Base-by-base conservation (phyloP, 2,888 invertebrate genomes). In the Pachymerium ferrugineum region DNA sequence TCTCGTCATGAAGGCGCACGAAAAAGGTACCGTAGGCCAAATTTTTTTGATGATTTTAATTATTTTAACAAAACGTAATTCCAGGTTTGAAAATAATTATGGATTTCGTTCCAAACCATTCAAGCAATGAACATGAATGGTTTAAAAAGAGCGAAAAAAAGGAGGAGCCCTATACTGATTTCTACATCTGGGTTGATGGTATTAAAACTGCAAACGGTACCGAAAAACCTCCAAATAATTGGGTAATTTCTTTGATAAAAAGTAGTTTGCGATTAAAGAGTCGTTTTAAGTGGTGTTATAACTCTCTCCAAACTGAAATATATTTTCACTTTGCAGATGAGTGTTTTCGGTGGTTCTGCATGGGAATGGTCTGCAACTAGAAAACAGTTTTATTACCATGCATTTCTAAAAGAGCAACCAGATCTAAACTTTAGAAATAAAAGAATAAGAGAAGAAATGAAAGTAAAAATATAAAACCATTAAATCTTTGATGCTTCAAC, bases 21-120 rank as follows among this genome's bases (percentile, higher is more conserved):
- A 85, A 2, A 79, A 78, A 80, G 81, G 83, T 82, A 72, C n/a
- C n/a, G n/a, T n/a, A n/a, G n/a, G n/a, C n/a, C 74, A 73, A 4
- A 28, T n/a, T n/a, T n/a, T n/a, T n/a, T n/a, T n/a, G n/a, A n/a
- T n/a, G n/a, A n/a, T n/a, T n/a, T n/a, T n/a, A n/a, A n/a, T n/a
- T n/a, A n/a, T n/a, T n/a, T n/a, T 35, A 10, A 10, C 67, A 29
- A 2, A 25, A 54, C 74, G 74, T 22, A 29, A 73, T 75, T 78
- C 3, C 76, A 77, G 86, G 85, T 4, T 80, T 89, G 74, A 85
- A 87, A 75, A 84, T 92, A 25, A 87, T 93, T 62, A 85, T 93
- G 75, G 90, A 92, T 78, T 81, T 94, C 77, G 88, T 90, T 28
- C 90, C 93, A 0, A 90, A 90, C 81, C 92, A 93, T 81, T 81